phyloP scores from a whole-genome alignment of 2,113 vertebrate species.

The Leucosticte australis region DNA sequence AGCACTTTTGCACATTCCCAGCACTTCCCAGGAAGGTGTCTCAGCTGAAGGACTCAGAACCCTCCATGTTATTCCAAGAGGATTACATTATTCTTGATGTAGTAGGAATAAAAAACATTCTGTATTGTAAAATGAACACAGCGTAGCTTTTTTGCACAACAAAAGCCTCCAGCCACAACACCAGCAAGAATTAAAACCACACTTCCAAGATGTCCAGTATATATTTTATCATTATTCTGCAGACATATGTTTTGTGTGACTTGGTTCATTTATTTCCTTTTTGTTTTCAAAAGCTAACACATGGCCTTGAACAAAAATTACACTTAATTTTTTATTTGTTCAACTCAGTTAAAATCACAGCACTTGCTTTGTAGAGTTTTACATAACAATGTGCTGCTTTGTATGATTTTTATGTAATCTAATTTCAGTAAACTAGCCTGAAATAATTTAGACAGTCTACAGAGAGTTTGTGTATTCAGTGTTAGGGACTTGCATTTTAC shows the following conservation, averaged over 20 bases:
- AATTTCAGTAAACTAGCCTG: slow-evolving; percentile 42
- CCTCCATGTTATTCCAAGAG: background rate
- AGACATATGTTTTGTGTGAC: slow-evolving; percentile 42
- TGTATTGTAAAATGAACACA: background rate
- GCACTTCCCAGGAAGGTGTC: background rate
- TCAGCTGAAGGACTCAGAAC: background rate
- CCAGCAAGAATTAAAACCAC: slow-evolving; percentile 58
- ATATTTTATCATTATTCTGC: slow-evolving; percentile 35
- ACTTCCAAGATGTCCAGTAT: slow-evolving; percentile 2
- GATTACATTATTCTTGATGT: background rate
- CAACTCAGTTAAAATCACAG: slow-evolving; percentile 33
- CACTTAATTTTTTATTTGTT: slow-evolving; percentile 39
- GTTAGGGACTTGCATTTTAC: slow-evolving; percentile 21
- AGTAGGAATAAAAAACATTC: background rate
- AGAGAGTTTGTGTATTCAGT: slow-evolving; percentile 10
- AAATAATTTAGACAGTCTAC: slow-evolving; percentile 24
- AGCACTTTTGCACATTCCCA: background rate
- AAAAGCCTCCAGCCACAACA: slow-evolving; percentile 48
- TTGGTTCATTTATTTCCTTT: slow-evolving; percentile 51
- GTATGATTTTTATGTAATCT: slow-evolving; percentile 36
- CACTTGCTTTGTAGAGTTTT: slow-evolving; percentile 27
- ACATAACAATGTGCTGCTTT: slow-evolving; percentile 35
- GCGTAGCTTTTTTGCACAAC: background rate
- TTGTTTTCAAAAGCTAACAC: slow-evolving; percentile 55
- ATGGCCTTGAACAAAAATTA: slow-evolving; percentile 31